Base-by-base conservation (phyloP, 2,888 invertebrate species). In the Agriotes lineatus region DNA sequence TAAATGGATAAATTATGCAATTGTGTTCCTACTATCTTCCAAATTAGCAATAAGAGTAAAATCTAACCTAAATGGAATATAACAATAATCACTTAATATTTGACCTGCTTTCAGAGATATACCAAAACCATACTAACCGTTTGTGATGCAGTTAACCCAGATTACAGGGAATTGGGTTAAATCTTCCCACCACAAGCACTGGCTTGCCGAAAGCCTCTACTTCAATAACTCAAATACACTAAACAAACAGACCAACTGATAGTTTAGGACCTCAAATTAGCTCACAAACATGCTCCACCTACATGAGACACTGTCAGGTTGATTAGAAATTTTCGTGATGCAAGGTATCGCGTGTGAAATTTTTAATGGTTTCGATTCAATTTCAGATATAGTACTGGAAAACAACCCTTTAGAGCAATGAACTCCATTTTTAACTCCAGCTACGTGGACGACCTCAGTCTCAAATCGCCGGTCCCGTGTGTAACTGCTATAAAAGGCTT, bases 311-410 rank as follows among this genome's bases (percentile, higher is more conserved):
- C 22, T 14, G 30, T 52, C 16, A 16, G 16, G 52, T 33, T 52
- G 52, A 52, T 52, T 52, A 33, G 18, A 33, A 52, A 52, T 52
- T 35, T 33, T 52, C 52, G 52, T 52, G 33, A 52, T 33, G 33
- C 10, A 12, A 18, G 18, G 16, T 33, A 25, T 52, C 18, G 35
- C 52, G 52, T 52, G 52, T 25, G 10, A 48, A 52, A 52, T 52
- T 52, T 52, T 33, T 52, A 48, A 33, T 52, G 18, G 16, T 33
- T 33, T 35, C 30, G 52, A 52, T 52, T 33, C 33, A 52, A 52
- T 52, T 48, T 52, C 52, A 33, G 52, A 52, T 52, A 33, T 4
- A 1, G 7, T 9, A 7, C 42, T 18, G 42, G 42, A 42, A 42
- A 42, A 42, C 42, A 42, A 42, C 42, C 7, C 7, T 25, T 25